Evolutionary conservation across 2,797 vertebrate genomes (phyloP), one percentile per base, ranked within the genome.

Genomic region (Argentina silus): DNA sequence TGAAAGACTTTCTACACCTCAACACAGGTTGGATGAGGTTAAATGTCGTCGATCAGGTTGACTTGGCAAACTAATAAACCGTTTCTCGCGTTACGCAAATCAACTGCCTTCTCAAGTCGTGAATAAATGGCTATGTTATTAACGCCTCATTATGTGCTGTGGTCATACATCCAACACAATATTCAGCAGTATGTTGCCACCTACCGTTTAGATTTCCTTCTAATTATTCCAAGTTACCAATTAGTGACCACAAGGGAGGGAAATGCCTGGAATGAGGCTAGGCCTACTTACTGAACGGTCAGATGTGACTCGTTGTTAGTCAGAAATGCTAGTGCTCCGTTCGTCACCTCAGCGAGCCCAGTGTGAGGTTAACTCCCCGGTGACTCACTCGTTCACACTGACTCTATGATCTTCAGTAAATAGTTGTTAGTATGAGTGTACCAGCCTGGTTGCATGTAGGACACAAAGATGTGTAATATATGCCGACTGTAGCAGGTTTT

Each of bases 341-440:
- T 55, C 44, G 9, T 56, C 27, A 14, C 56, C 66, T 55, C n/a
- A 42, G 0, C 17, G 5, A 21, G 6, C 19, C 43, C 7, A n/a
- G 9, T 75, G 67, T 65, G 60, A 15, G 43, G 78, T 65, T 65
- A n/a, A 51, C 75, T 83, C 80, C 82, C 56, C 6, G 27, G 78
- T 82, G 77, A 87, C 78, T 88, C 82, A 83, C 69, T 66, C 66
- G 12, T 21, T 78, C 75, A 44, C 14, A 48, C 68, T 23, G 45
- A 67, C 56, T 63, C 64, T 21, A 51, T 62, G 69, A 50, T 60
- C 65, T 15, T 0, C 1, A 69, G 45, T 69, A 63, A 61, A 63
- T 19, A 45, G 17, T 74, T 56, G 69, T 68, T 71, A 60, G 70
- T 64, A 64, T 68, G 70, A 80, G 55, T 64, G 72, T 81, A 75